These are phyloP conservation scores for Rhynchopsitta pachyrhyncha DNA, from an alignment of 2,113 vertebrate species.

Conservation along the genomic window DNA sequence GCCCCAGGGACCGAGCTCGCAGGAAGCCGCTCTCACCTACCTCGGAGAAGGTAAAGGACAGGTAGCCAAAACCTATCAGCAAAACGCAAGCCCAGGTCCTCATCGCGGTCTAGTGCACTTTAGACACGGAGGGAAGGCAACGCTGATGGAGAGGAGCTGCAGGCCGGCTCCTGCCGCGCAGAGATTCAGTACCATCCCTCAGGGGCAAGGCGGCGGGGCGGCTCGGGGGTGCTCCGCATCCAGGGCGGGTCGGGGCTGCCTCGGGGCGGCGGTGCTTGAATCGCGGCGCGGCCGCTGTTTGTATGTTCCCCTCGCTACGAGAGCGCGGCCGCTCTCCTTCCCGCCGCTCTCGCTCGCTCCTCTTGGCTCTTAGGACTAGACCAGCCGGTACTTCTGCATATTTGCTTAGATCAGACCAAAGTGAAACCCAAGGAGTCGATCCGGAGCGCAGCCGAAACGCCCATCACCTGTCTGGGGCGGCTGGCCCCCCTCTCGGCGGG, in stretches of 20 bases:
- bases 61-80: constrained; percentile 89
- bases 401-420: constrained; percentile 77
- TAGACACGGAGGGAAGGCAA: constrained; percentile 77
- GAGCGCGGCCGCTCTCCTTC: constrained; percentile 28
- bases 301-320: constrained; percentile 53
- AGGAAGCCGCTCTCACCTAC: constrained; percentile 74
- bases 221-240: constrained; percentile 68
- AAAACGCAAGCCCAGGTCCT: constrained; percentile 86
- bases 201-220: constrained; percentile 73
- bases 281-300: constrained; percentile 44
- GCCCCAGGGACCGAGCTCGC: neutral
- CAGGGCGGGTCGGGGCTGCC: constrained; percentile 60
- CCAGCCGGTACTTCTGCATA: constrained; percentile 80
- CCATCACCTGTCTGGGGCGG: constrained; percentile 78
- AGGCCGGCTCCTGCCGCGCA: constrained; percentile 87
- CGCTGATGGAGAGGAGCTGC: constrained; percentile 83
- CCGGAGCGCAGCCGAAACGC: constrained; percentile 68
- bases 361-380: constrained; percentile 67
- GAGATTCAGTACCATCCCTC: constrained; percentile 92
- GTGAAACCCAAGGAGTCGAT: constrained; percentile 78
- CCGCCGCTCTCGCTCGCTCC: constrained; percentile 45
- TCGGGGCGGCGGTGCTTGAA: constrained; percentile 36
- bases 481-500: constrained; percentile 53
- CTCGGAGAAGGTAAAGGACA: constrained; percentile 86
- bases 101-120: constrained; percentile 88